Evolutionary conservation across 2,888 invertebrate genomes (phyloP), one percentile per base, ranked within the genome.

Genomic region (Clostera curtula): DNA sequence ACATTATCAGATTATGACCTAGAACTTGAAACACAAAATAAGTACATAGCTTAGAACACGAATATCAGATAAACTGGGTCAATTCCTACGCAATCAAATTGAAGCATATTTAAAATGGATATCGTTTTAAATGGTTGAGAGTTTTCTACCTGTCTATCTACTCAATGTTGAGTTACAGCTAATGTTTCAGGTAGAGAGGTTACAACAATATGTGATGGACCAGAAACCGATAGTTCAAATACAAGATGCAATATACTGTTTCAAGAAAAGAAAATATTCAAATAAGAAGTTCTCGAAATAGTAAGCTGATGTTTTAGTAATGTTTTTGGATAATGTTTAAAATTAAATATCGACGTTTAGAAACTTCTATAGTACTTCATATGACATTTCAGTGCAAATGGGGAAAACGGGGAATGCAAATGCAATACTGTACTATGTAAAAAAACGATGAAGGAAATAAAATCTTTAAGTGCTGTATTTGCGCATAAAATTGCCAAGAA

Each of bases 171-270:
- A n/a, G n/a, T n/a, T n/a, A n/a, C n/a, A n/a, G n/a, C n/a, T n/a
- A 8, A 6, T 23, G 10, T 23, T 23, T 15, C 35, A 82, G 82
- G 49, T 82, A 19, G 66, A 75, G 6, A 56, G 73, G 48, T 43
- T 82, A 27, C 62, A 59, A 31, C 59, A 66, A 35, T 56, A 65
- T 3, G 48, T 80, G 10, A 49, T 63, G 53, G 68, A 76, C 43
- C 58, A 73, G 46, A 60, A 34, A 10, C 70, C 75, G 2, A 36
- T 72, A 15, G 64, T 68, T 1, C 40, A 64, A 35, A 58, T 80
- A 36, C 33, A 64, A 9, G 77, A 82, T 16, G 80, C 82, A 16
- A 43, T 74, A 24, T 36, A 51, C 33, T 70, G 63, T 50, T 80
- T 79, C 31, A 58, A 62, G 55, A 56, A 29, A 16, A 25, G 33